These are phyloP conservation scores for Catonia carolina DNA, from an alignment of 2,888 invertebrate genomes.

Conservation along the genomic window DNA sequence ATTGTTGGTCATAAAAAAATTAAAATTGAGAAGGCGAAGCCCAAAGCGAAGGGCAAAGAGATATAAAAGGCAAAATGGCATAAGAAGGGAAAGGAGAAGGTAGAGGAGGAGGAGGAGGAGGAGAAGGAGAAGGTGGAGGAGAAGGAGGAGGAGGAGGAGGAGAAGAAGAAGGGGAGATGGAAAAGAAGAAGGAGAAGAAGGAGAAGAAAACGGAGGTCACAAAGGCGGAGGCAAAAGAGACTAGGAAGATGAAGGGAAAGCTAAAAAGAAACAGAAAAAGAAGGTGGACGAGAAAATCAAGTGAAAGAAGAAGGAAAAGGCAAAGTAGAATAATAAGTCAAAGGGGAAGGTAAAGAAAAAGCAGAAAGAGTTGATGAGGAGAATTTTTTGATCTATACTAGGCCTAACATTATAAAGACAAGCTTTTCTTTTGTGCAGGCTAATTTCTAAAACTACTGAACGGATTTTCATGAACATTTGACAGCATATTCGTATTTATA, in stretches of 20 bases:
- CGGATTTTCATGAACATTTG: too few species aligned
- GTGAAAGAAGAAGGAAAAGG: background rate
- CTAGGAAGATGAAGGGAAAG: background rate
- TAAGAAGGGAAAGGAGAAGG: background rate
- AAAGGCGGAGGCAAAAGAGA: background rate
- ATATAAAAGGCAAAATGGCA: background rate
- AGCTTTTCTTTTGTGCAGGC: too few species aligned
- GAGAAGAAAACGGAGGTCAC: background rate
- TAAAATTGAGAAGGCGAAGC: conserved; percentile 1
- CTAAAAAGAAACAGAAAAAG: background rate
- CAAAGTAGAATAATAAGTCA: conserved; percentile 2
- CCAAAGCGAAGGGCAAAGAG: background rate
- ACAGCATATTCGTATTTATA: too few species aligned
- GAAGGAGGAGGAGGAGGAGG: too few species aligned
- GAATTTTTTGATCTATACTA: too few species aligned
- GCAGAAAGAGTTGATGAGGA: background rate
- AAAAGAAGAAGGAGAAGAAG: background rate
- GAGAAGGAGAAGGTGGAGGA: too few species aligned
- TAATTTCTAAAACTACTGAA: too few species aligned
- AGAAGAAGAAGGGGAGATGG: background rate
- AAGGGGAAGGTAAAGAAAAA: background rate
- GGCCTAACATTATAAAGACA: too few species aligned
- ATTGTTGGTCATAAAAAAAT: too few species aligned
- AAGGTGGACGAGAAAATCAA: background rate
- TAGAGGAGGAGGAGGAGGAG: background rate